Percentiles rank a stretch among this genome's conserved stretches.
Evolutionary conservation across 2,888 invertebrate genomes (phyloP).

Genomic region (Celastrina argiolus): DNA sequence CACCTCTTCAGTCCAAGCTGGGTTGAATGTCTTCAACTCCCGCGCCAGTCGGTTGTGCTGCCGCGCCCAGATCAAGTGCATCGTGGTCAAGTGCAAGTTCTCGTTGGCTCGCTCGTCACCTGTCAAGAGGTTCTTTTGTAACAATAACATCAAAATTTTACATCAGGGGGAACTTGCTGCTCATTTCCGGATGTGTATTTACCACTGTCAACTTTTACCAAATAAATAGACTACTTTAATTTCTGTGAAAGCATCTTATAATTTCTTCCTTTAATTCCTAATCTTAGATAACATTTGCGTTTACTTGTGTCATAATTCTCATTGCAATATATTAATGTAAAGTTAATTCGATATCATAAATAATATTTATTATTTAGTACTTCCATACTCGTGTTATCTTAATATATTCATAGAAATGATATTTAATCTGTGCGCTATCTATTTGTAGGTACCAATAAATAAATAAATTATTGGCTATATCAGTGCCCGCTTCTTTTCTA

Average conservation of each 20-base stretch:
- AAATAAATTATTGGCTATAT: background rate
- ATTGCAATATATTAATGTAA: background rate
- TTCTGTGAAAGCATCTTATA: too few species aligned
- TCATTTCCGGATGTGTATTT: too few species aligned
- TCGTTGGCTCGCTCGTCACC: constrained; percentile 92
- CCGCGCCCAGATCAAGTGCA: constrained; percentile 91
- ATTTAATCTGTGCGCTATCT: background rate
- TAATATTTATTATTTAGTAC: background rate
- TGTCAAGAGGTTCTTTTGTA: constrained; percentile 37
- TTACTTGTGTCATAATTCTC: background rate
- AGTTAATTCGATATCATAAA: background rate
- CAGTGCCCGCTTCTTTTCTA: background rate
- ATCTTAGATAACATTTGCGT: background rate
- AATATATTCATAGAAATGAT: background rate
- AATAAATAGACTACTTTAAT: too few species aligned
- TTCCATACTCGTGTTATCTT: background rate
- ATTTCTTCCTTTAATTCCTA: too few species aligned
- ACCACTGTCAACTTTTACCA: too few species aligned
- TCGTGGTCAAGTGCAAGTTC: constrained; percentile 88
- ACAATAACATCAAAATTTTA: background rate
- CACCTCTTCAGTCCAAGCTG: constrained; percentile 87
- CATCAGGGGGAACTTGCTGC: too few species aligned
- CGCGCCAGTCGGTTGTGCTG: constrained; percentile 89
- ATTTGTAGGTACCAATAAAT: background rate
- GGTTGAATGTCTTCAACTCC: constrained; percentile 80